Evolutionary conservation across 1,140 invertebrate genomes (phyloP).

Genomic region (Dryas iulia): DNA sequence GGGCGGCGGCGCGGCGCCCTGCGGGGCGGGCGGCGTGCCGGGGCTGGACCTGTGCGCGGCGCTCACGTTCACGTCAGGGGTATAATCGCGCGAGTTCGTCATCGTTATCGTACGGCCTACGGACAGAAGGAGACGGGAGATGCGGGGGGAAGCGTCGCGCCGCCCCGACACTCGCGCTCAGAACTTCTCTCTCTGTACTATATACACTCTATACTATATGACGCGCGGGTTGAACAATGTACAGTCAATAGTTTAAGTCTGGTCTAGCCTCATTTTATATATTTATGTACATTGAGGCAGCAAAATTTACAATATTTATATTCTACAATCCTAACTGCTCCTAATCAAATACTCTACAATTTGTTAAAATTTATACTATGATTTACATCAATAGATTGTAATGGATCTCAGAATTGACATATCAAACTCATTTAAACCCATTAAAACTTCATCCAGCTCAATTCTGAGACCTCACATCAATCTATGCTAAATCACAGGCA

Average conservation of each 20-base stretch:
- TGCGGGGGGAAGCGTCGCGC: conserved; percentile 71
- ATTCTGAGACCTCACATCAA: background rate
- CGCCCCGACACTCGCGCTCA: conserved; percentile 59
- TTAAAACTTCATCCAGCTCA: too few species aligned
- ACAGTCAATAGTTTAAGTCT: background rate
- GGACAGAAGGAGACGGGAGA: conserved; percentile 77
- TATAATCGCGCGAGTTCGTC: conserved; percentile 78
- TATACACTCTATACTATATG: background rate
- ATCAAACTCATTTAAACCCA: background rate
- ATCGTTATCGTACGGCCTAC: conserved; percentile 78
- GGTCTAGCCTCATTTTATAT: too few species aligned
- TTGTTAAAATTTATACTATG: background rate
- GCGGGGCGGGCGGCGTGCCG: conserved; percentile 91
- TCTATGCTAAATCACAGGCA: background rate
- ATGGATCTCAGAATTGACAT: background rate
- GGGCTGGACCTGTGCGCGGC: conserved; percentile 89
- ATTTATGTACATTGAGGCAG: background rate
- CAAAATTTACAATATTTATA: background rate
- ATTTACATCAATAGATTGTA: background rate
- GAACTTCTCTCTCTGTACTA: conserved; percentile 33
- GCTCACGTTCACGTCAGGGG: conserved; percentile 66
- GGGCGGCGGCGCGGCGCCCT: conserved; percentile 91
- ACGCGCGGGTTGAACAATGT: conserved; percentile 28
- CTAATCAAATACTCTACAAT: background rate
- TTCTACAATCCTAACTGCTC: background rate